A percentile compares a stretch with the other conserved stretches of the same genome.
These are phyloP conservation scores for Trematocara zebra DNA, from an alignment of 2,113 vertebrate genomes.

Conservation along the genomic window DNA sequence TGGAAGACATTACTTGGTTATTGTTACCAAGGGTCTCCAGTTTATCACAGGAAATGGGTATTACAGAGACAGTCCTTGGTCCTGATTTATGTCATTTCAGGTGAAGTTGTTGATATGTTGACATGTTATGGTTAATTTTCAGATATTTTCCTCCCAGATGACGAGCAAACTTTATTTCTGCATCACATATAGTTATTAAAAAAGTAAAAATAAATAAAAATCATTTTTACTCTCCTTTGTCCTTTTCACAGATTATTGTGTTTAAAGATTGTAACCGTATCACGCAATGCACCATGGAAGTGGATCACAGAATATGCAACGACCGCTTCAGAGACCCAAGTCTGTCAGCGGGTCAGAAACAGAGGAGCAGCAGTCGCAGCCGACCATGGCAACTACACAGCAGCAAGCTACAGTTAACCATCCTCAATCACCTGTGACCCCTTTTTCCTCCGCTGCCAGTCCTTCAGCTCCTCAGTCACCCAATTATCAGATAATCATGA, in stretches of 20 bases:
- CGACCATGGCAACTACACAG: constrained; percentile 66
- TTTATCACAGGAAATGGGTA: not conserved
- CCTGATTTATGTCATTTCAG: not conserved
- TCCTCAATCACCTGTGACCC: constrained; percentile 85
- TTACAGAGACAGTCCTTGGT: not conserved
- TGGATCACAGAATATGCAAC: constrained; percentile 89
- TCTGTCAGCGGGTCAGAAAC: constrained; percentile 84
- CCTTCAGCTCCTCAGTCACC: constrained; percentile 89
- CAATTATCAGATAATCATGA: constrained; percentile 91
- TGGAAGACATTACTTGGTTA: not conserved
- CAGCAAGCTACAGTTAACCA: constrained; percentile 71
- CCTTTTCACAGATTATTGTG: constrained; percentile 40
- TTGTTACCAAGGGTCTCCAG: not conserved
- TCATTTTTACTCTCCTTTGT: not conserved
- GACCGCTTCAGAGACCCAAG: constrained; percentile 87
- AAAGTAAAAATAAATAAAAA: not conserved
- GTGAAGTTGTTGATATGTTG: not conserved
- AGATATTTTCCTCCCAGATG: not conserved
- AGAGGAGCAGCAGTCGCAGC: constrained; percentile 82
- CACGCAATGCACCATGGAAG: constrained; percentile 97
- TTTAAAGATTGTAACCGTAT: constrained; percentile 57
- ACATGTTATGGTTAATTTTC: not conserved
- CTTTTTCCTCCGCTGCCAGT: constrained; percentile 83
- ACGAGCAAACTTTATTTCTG: not conserved
- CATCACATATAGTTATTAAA: not conserved